Evolutionary conservation across 1,140 invertebrate genomes (phyloP).

Genomic region (Liolophura sinensis): DNA sequence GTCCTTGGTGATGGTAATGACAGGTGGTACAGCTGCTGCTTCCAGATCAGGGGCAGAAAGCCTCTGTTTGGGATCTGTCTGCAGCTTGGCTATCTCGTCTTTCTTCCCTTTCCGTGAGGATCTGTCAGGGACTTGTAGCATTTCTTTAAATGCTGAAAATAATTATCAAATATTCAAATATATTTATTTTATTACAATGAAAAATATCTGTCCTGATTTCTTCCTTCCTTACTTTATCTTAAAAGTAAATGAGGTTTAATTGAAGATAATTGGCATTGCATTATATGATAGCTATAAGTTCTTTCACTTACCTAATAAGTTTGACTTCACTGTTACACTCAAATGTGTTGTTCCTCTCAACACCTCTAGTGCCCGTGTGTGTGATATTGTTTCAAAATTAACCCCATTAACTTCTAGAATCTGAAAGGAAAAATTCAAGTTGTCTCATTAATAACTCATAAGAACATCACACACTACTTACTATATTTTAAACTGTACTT

Average conservation of each 20-base stretch:
- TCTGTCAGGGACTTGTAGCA: conserved; percentile 85
- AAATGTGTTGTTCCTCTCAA: conserved; percentile 92
- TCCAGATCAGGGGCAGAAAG: conserved; percentile 54
- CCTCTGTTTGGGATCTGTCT: conserved; percentile 62
- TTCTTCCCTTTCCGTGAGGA: conserved; percentile 16
- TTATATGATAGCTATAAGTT: background rate
- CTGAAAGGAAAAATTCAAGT: conserved; percentile 32
- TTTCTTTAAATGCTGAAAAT: conserved; percentile 74
- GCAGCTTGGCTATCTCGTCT: conserved; percentile 33
- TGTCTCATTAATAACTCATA: background rate
- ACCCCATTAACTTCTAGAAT: conserved; percentile 93
- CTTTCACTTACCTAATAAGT: conserved; percentile 71
- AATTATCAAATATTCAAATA: conserved; percentile 3
- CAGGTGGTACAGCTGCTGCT: conserved; percentile 24
- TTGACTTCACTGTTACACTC: conserved; percentile 95
- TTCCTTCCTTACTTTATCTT: too few relatives aligned
- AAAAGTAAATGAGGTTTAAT: too few relatives aligned
- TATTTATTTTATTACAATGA: too few relatives aligned
- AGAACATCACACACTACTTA: background rate
- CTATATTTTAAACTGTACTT: too few relatives aligned
- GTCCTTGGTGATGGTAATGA: conserved; percentile 21
- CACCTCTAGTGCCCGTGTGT: conserved; percentile 88
- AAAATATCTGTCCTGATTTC: too few relatives aligned
- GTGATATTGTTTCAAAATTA: conserved; percentile 89
- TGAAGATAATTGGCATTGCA: background rate